A percentile compares a stretch with the other conserved stretches of the same genome.
Evolutionary conservation across 2,797 vertebrate species (phyloP).

Genomic region (Telmatherina bonti): DNA sequence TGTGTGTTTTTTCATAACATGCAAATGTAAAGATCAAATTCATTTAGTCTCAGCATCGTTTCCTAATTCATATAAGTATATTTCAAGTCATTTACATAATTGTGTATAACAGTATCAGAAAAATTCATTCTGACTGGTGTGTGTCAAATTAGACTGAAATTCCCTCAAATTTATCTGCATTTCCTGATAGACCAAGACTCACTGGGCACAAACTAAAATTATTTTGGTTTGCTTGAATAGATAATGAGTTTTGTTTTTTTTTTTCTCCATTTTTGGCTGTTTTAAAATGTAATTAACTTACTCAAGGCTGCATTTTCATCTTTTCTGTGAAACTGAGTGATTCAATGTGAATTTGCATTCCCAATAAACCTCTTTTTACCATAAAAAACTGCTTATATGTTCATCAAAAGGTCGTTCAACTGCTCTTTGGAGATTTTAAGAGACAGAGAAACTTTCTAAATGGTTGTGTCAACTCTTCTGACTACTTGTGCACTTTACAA

Average conservation of each 20-base stretch:
- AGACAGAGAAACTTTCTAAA: conserved; percentile 34
- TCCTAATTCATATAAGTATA: background rate
- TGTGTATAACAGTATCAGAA: background rate
- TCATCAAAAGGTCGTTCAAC: conserved; percentile 41
- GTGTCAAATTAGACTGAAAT: conserved; percentile 1
- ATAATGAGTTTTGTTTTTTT: conserved; percentile 60
- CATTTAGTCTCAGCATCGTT: background rate
- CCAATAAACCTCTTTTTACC: conserved; percentile 56
- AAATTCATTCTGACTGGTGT: background rate
- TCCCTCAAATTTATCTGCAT: conserved; percentile 26
- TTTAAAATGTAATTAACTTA: conserved; percentile 65
- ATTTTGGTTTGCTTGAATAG: conserved; percentile 73
- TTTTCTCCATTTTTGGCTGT: conserved; percentile 50
- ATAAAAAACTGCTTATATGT: conserved; percentile 38
- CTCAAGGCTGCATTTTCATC: conserved; percentile 38
- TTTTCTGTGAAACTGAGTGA: conserved; percentile 58
- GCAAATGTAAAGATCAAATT: background rate
- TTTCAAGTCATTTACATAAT: conserved; percentile 1
- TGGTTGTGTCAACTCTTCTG: conserved; percentile 9
- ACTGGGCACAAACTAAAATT: conserved; percentile 28
- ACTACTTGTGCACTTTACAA: too few relatives aligned
- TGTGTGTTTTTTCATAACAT: background rate
- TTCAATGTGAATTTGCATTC: conserved; percentile 74
- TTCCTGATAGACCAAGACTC: conserved; percentile 29
- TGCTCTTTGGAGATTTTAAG: conserved; percentile 33